Conservation (phyloP, 2,888 invertebrate species). For the Diaprepes abbreviatus region DNA sequence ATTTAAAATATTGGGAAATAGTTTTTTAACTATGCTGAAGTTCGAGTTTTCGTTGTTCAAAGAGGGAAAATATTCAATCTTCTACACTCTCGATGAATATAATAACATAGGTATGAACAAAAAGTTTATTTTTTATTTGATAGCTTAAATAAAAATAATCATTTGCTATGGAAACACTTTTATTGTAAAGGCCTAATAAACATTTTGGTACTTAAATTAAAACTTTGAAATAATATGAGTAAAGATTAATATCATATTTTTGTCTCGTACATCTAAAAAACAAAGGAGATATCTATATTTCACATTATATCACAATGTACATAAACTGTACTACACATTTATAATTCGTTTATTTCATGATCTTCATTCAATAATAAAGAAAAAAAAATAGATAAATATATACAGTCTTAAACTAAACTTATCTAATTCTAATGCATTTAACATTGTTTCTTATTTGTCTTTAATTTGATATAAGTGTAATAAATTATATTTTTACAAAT, state of each 20-base stretch:
- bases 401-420: slow-evolving; percentile 62
- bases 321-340: slow-evolving; percentile 60
- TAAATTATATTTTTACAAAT: slow-evolving; percentile 54
- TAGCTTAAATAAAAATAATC: no score
- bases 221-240: neutral
- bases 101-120: no score
- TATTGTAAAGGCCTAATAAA: slow-evolving; percentile 4
- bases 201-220: neutral
- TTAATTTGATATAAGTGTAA: slow-evolving; percentile 51
- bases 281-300: slow-evolving; percentile 51
- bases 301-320: slow-evolving; percentile 63
- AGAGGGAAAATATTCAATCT: no score
- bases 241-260: slow-evolving; percentile 24
- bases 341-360: slow-evolving; percentile 60
- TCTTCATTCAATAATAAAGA: slow-evolving; percentile 46
- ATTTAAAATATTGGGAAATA: no score
- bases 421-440: slow-evolving; percentile 54
- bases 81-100: no score
- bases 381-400: slow-evolving; percentile 56
- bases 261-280: slow-evolving; percentile 19
- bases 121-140: no score
- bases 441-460: slow-evolving; percentile 55
- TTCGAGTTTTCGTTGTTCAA: no score
- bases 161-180: neutral
- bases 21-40: no score